phyloP scores from a whole-genome alignment of 2,113 vertebrate species.

The Fulmarus glacialis region DNA sequence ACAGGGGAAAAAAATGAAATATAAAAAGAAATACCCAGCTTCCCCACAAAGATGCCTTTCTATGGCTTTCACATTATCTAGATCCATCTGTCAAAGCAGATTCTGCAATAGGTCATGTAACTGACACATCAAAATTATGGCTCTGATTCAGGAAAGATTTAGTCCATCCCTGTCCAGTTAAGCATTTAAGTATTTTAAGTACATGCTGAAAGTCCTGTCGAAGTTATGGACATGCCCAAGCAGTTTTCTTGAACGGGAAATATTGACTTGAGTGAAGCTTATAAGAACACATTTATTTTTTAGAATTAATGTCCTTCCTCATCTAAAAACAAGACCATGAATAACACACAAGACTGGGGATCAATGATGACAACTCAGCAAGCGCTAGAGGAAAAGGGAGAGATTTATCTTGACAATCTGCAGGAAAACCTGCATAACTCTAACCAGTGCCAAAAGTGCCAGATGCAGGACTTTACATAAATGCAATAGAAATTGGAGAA shows the following conservation, averaged over 20 bases:
- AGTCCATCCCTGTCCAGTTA: background rate
- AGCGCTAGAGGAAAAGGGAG: background rate
- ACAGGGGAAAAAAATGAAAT: background rate
- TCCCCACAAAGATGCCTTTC: background rate
- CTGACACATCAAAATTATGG: background rate
- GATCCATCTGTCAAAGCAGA: conserved; percentile 19
- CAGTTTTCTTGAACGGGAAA: background rate
- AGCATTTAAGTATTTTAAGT: conserved; percentile 22
- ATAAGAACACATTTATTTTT: background rate
- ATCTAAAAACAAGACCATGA: background rate
- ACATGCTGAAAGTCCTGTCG: background rate
- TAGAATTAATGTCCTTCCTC: background rate
- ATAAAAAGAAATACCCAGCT: background rate
- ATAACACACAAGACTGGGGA: background rate
- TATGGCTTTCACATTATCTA: background rate
- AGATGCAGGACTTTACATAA: background rate
- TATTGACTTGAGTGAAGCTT: background rate
- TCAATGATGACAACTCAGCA: background rate
- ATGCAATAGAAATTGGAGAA: background rate
- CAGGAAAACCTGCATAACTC: background rate
- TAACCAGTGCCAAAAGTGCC: background rate
- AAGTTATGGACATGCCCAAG: background rate
- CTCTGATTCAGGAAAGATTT: conserved; percentile 14
- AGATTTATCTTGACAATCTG: background rate
- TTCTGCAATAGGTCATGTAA: background rate